Base-by-base conservation (phyloP, 1,140 invertebrate species). In the Orius insidiosus region DNA sequence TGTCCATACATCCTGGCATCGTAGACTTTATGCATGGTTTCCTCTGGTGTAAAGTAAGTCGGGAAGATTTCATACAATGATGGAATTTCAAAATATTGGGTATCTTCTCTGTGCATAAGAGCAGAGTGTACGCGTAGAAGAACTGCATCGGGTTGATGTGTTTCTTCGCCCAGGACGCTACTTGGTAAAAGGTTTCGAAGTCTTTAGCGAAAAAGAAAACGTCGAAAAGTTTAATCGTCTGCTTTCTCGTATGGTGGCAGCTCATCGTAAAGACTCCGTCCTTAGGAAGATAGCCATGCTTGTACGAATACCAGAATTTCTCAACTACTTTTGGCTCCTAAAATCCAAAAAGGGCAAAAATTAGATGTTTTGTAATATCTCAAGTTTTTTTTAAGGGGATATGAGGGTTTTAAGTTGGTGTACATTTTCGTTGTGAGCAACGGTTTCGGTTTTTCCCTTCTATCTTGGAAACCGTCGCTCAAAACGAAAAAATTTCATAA, bases 21-120 rank as follows among this genome's bases (percentile, higher is more conserved):
- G 47, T 75, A 69, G 9, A 73, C 71, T 34, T 71, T 62, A 24
- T 74, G 63, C 2, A 80, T 68, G 1, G 73, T 68, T 49, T 69
- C 64, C 2, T 57, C 59, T 53, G 71, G 68, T 51, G 78, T 70
- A 64, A 73, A 72, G 55, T 66, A 68, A 58, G 72, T 68, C 15
- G 78, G 78, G 46, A 71, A 68, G n/a, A 78, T 64, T 61, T 81
- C 78, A 51, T 77, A 78, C 5, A 74, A 66, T 18, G 74, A 68
- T 1, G 78, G 77, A 2, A 79, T 54, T 3, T 68, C 59, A 14
- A 80, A 60, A 16, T 66, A 68, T 39, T 67, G 66, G 55, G 69
- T 73, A 51, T 78, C 76, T 2, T 62, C 58, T 36, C 75, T 67
- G 51, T 78, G 74, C 15, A 71, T 55, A 5, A 78, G 57, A 0